These are phyloP conservation scores for Baronia brevicornis DNA, from an alignment of 2,888 invertebrate genomes.

Conservation along the genomic window DNA sequence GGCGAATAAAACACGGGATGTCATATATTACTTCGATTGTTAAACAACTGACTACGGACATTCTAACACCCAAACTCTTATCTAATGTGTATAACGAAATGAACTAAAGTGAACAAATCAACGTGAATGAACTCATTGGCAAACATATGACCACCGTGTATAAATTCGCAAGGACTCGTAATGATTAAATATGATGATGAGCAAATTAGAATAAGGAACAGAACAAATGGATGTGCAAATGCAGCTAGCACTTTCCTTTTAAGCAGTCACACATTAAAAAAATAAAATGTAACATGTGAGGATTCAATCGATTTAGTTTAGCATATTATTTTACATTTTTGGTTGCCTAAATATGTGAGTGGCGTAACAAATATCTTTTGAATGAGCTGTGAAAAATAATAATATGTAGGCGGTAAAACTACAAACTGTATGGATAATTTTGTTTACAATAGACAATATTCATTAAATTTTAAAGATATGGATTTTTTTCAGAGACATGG, in stretches of 20 bases:
- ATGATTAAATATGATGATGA: conserved; percentile 36
- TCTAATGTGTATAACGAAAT: conserved; percentile 57
- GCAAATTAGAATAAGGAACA: conserved; percentile 29
- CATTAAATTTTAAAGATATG: too few species aligned
- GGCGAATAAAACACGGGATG: conserved; percentile 76
- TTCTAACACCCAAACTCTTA: conserved; percentile 67
- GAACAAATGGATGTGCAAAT: conserved; percentile 32
- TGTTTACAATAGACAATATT: too few species aligned
- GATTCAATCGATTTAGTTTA: too few species aligned
- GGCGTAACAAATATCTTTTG: too few species aligned
- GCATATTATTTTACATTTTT: too few species aligned
- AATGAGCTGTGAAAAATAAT: too few species aligned
- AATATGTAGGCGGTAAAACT: too few species aligned
- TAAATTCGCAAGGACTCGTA: conserved; percentile 71
- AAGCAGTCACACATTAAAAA: conserved; percentile 6
- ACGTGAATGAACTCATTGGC: conserved; percentile 61
- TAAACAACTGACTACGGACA: conserved; percentile 69
- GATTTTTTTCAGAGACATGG: too few species aligned
- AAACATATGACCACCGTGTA: conserved; percentile 76
- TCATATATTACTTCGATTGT: conserved; percentile 73
- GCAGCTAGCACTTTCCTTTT: conserved; percentile 18
- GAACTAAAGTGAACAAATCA: conserved; percentile 65
- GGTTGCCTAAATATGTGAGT: too few species aligned
- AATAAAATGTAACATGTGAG: too few species aligned
- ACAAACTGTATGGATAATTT: too few species aligned